These are phyloP conservation scores for Oreochromis aureus DNA, from an alignment of 2,113 vertebrate genomes.

Conservation along the genomic window DNA sequence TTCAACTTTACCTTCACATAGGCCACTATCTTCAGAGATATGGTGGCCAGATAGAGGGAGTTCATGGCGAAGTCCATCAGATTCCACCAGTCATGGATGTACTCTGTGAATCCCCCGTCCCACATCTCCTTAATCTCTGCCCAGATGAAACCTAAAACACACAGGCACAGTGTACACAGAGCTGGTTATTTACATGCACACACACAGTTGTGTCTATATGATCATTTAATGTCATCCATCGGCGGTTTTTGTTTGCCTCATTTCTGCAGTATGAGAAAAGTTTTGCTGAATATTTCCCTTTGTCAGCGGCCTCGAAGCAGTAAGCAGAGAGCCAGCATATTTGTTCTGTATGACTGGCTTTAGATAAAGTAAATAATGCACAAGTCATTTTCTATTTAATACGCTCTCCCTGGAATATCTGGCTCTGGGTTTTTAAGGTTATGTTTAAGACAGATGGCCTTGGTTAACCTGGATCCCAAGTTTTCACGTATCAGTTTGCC, in stretches of 20 bases:
- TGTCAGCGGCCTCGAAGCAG: neutral
- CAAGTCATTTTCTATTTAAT: neutral
- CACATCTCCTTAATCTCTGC: constrained; percentile 98
- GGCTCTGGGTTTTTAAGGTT: neutral
- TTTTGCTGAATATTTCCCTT: neutral
- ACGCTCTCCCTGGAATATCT: neutral
- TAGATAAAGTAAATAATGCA: neutral
- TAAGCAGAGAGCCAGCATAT: neutral
- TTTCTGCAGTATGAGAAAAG: neutral
- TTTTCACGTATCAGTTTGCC: neutral
- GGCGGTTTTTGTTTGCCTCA: neutral
- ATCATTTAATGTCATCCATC: neutral
- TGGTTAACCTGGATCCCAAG: neutral
- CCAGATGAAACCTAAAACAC: constrained; percentile 89
- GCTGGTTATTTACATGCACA: neutral
- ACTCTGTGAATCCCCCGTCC: constrained; percentile 94
- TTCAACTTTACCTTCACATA: constrained; percentile 83
- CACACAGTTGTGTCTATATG: neutral
- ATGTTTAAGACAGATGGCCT: neutral
- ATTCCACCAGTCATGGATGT: constrained; percentile 97
- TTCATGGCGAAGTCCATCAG: constrained; percentile 99
- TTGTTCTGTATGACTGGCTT: neutral
- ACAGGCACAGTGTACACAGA: constrained; percentile 40
- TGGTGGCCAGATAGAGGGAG: constrained; percentile 93
- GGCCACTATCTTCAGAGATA: constrained; percentile 94